Evolutionary conservation across 1,140 invertebrate genomes (phyloP), one percentile per base, ranked within the genome.

Genomic region (Zaprionus ornatus): DNA sequence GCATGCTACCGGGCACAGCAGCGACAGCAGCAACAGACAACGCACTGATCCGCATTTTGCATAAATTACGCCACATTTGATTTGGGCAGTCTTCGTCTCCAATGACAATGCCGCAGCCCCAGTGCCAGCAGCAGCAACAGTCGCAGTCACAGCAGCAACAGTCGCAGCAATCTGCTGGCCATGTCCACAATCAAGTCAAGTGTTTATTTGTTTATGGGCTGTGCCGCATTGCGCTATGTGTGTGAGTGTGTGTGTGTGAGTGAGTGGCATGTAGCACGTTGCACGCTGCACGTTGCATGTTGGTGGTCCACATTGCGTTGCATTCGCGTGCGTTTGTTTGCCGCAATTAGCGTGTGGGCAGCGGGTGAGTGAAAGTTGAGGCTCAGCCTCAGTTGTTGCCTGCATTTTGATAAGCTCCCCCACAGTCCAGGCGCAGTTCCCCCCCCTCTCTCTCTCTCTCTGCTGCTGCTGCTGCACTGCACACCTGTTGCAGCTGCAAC

Each of bases 131-230:
- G 25, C 50, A 40, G 19, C 37, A n/a, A 3, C 57, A 57, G 17
- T 7, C 2, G 17, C 50, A 40, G n/a, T 12, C 19, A 10, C 32
- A 21, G 35, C 50, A 50, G 42, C 50, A 40, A 13, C 50, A 32
- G 42, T 23, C 50, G 59, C 68, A 62, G 73, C 74, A 52, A 64
- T 40, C 52, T 27, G 63, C 40, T 74, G 63, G 60, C 69, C 73
- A 56, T 74, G 71, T 63, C 67, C 79, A 80, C 80, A 88, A 83
- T 83, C 84, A 83, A 88, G 80, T 88, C 77, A 88, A 88, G 84
- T 88, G 84, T 87, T 86, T 86, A 87, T 87, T 87, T 86, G 83
- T 80, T 86, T 86, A 82, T 86, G 83, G 77, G 57, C 75, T 21
- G 50, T 50, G 69, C 74, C 55, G 55, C 27, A 32, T 32, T 66